Percentiles rank a stretch among this genome's conserved stretches.
Evolutionary conservation across 2,888 invertebrate genomes (phyloP).

Genomic region (Beris chalybata): DNA sequence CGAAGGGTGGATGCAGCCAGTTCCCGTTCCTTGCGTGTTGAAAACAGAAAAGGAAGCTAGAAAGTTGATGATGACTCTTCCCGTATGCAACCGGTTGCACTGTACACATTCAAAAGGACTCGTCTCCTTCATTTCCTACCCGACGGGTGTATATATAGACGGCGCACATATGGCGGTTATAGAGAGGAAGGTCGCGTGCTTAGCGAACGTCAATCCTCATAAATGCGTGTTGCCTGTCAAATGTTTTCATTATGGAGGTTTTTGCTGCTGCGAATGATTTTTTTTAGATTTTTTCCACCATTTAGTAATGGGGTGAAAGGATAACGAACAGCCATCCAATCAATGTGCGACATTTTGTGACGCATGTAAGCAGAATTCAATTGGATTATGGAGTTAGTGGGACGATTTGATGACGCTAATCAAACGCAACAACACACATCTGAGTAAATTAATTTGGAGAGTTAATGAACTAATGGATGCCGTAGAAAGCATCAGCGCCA

Average conservation of each 20-base stretch:
- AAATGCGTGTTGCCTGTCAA: constrained; percentile 15
- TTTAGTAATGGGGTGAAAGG: no score
- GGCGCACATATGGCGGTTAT: neutral
- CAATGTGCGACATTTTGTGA: no score
- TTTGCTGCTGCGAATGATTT: neutral
- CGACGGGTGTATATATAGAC: no score
- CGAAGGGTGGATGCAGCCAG: constrained; percentile 1
- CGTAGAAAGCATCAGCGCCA: no score
- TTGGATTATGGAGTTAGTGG: no score
- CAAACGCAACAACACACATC: no score
- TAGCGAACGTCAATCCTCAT: constrained; percentile 24
- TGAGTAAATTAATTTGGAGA: no score
- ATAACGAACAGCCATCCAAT: no score
- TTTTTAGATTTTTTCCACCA: neutral
- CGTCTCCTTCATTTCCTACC: no score
- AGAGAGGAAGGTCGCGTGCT: constrained; percentile 24
- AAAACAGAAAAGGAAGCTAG: constrained; percentile 13
- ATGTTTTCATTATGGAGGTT: neutral
- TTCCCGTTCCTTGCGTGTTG: constrained; percentile 5
- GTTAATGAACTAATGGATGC: no score
- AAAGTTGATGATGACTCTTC: constrained; percentile 13
- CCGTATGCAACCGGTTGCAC: constrained; percentile 29
- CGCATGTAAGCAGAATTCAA: no score
- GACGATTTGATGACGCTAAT: no score
- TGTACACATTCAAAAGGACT: constrained; percentile 10